phyloP scores from a whole-genome alignment of 2,113 vertebrate genomes.

The Dicrurus megarhynchus region DNA sequence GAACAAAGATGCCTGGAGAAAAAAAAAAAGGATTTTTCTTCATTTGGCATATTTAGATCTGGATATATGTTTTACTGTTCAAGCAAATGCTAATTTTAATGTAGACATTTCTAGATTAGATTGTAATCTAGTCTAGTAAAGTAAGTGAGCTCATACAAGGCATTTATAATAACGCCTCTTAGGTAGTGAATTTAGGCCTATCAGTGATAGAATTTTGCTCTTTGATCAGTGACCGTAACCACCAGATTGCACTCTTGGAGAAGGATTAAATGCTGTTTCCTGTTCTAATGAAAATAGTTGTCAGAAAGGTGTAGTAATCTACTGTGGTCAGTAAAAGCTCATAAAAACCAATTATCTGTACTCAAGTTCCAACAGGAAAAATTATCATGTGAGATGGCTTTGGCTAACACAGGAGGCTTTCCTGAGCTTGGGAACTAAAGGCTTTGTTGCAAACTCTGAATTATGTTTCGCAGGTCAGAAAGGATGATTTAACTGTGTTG shows the following conservation, averaged over 20 bases:
- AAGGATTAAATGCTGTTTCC: background rate
- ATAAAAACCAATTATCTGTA: background rate
- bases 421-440: background rate
- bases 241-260: background rate
- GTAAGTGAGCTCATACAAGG: background rate
- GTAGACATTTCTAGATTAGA: background rate
- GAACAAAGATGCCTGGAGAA: background rate
- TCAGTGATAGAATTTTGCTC: background rate
- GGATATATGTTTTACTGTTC: background rate
- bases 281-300: background rate
- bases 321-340: background rate
- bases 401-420: background rate
- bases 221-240: background rate
- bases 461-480: background rate
- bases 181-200: background rate
- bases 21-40: background rate
- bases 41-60: background rate
- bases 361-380: background rate
- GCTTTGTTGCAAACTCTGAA: background rate
- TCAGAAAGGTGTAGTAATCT: background rate
- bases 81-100: background rate
- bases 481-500: background rate
- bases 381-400: background rate
- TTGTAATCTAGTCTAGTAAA: background rate
- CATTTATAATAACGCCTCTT: background rate